Base-by-base conservation (phyloP, 2,113 vertebrate genomes). In the Regulus satrapa region DNA sequence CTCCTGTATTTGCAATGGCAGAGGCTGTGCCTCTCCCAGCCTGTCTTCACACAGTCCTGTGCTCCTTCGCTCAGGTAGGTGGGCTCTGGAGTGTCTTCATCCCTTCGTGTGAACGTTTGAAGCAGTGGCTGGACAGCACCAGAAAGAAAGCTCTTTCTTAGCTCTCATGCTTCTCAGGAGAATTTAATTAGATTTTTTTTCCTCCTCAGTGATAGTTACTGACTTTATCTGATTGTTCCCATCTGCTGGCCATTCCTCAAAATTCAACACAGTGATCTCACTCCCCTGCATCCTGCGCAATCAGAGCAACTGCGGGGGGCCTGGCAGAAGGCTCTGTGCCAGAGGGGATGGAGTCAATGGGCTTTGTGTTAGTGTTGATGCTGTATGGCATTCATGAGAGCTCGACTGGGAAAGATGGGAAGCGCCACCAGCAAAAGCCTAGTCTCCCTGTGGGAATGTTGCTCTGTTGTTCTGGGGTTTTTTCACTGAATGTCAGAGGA, bases 151-250 rank as follows among this genome's bases (percentile, higher is more conserved):
- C 34, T 77, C 38, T 68, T 63, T 80, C 81, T 84, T 52, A 87
- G 63, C 34, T 63, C 58, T 89, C 63, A 38, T 56, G 51, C 84
- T 87, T 89, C 77, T 90, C 93, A 78, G 34, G 48, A 95, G 87
- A 94, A 85, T 73, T 78, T 83, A 88, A 88, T 93, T 89, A 46
- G n/a, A n/a, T 85, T 52, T 76, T 79, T 94, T 93, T 91, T 36
- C 55, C n/a, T 76, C 46, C 89, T 84, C 56, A 2, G 3, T 92
- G 88, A 89, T 94, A 66, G 76, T 94, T 95, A 52, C 92, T 12
- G 20, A 71, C 61, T 87, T 95, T 96, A 94, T 96, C 92, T 95
- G 94, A 97, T 96, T 93, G 94, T 90, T 97, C 91, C 96, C 96
- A 97, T 97, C 96, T 97, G 97, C 88, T 61, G 48, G 85, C 93